A percentile compares a stretch with the other conserved stretches of the same genome.
Evolutionary conservation across 1,140 invertebrate genomes (phyloP).

Genomic region (Zaprionus vittiger): DNA sequence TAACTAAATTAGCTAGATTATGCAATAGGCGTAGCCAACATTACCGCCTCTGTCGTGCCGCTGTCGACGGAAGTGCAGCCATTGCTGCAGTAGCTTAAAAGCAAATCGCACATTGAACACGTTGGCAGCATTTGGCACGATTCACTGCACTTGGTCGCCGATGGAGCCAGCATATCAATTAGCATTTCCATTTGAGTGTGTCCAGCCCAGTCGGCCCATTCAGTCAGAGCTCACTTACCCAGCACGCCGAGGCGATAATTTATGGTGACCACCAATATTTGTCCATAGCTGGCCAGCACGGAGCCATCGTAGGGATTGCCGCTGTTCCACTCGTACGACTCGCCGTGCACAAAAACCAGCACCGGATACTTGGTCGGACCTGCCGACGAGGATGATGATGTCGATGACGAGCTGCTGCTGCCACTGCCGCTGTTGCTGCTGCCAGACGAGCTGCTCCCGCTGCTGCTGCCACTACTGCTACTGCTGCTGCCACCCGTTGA

Average conservation of each 20-base stretch:
- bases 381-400: conserved; percentile 50
- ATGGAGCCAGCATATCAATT: conserved; percentile 74
- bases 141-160: conserved; percentile 45
- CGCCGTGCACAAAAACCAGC: conserved; percentile 97
- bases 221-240: conserved; percentile 89
- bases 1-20: conserved; percentile 73
- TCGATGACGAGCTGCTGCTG: conserved; percentile 31
- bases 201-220: conserved; percentile 8
- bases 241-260: conserved; percentile 98
- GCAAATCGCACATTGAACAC: conserved; percentile 36
- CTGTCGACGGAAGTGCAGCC: conserved; percentile 41
- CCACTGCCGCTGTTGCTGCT: conserved; percentile 13
- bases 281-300: conserved; percentile 95
- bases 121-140: conserved; percentile 57
- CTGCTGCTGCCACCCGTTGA: conserved; percentile 72
- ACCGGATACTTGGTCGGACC: conserved; percentile 90
- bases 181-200: conserved; percentile 68
- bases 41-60: conserved; percentile 42
- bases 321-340: conserved; percentile 98
- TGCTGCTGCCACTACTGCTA: conserved; percentile 15
- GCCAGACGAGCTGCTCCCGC: conserved; percentile 7
- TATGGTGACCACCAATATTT: conserved; percentile 97
- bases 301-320: conserved; percentile 98
- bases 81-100: conserved; percentile 51
- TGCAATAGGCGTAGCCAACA: conserved; percentile 48